Base-by-base conservation (phyloP, 2,113 vertebrate genomes). In the Macquaria ambigua region DNA sequence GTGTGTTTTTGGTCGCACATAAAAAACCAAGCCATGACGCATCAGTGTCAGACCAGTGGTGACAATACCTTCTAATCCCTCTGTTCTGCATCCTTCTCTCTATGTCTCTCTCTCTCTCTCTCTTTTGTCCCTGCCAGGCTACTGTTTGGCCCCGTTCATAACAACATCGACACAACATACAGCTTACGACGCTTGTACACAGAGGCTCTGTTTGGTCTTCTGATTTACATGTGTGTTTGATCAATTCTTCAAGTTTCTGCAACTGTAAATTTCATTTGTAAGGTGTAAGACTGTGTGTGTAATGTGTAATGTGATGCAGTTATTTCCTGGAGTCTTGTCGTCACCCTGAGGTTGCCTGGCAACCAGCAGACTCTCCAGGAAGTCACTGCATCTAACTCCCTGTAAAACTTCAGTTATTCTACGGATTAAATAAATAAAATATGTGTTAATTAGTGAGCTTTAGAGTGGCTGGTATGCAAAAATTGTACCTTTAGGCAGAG, bases 141-240 rank as follows among this genome's bases (percentile, higher is more conserved):
- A 56, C 66, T 77, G 52, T 80, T 76, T 21, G 56, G 23, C 37
- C 11, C 15, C 6, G 53, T 59, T 79, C 62, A 48, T 66, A 61
- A 81, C 75, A 77, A 61, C 77, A 64, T 31, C 70, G 21, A 52
- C 81, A 75, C 25, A 8, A 73, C 66, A 83, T 43, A 64, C 53
- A 74, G 37, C 62, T 69, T 77, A 68, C 25, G 8, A 52, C 28
- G 55, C 70, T 64, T 28, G 4, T 25, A 71, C 50, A 63, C 59
- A 81, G 18, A 21, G 20, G 52, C 20, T 4, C 3, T 20, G 52
- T 52, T 52, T 52, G 50, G 18, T 52, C 18, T 6, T 46, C 43
- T 14, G 12, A 11, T 21, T 52, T 18, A 52, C 50, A 52, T 20
- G 16, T 52, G 6, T 52, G 3, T 41, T 3, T 66, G 21, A 41